Conservation (phyloP, 2,113 vertebrate species). For the Laterallus jamaicensis region DNA sequence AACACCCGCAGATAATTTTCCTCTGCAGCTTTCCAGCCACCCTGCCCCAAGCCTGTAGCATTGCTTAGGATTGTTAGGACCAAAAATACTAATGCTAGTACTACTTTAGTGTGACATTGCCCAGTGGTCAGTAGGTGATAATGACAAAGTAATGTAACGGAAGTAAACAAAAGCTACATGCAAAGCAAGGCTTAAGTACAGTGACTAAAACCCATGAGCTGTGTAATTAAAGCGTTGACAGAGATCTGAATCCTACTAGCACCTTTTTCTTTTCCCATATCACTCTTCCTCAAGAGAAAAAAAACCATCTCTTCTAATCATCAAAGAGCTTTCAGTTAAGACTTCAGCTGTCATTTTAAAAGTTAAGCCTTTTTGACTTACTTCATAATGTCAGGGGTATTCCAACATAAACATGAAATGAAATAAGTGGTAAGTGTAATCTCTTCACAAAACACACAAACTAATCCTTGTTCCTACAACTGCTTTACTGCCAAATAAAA, state of each 20-base stretch:
- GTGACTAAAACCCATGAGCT: background rate
- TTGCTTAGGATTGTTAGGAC: too few relatives aligned
- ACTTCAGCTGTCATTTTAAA: background rate
- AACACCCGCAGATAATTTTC: too few relatives aligned
- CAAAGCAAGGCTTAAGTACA: background rate
- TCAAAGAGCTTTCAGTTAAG: conserved; percentile 1
- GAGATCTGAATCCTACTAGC: background rate
- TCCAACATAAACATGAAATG: background rate
- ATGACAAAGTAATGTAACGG: background rate
- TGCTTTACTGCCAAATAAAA: conserved; percentile 1
- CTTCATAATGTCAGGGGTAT: background rate
- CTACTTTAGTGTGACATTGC: background rate
- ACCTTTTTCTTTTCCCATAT: conserved; percentile 45
- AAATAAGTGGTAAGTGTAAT: background rate
- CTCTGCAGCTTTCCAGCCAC: too few relatives aligned
- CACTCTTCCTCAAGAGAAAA: background rate
- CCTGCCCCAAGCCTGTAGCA: too few relatives aligned
- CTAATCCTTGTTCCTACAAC: background rate
- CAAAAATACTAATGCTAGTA: background rate
- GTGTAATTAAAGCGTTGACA: conserved; percentile 4
- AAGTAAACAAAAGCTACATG: background rate
- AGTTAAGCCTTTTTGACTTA: conserved; percentile 3
- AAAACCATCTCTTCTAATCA: background rate
- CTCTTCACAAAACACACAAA: background rate
- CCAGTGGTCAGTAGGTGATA: background rate